A percentile compares a stretch with the other conserved stretches of the same genome.
Conservation (phyloP, 2,888 invertebrate genomes). For the Diarsia brunnea region DNA sequence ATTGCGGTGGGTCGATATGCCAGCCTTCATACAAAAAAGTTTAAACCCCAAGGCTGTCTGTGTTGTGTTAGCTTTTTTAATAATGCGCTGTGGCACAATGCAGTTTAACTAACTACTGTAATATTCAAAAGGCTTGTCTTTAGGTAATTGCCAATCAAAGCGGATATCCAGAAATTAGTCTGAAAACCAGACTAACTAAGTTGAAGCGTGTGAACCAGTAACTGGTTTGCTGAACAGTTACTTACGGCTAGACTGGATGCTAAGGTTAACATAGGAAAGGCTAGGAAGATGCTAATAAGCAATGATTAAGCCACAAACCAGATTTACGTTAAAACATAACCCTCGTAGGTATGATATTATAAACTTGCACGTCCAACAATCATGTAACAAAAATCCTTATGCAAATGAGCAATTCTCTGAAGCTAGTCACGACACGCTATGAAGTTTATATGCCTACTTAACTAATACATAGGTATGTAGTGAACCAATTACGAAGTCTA, state of each 20-base stretch:
- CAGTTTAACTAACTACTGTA: neutral
- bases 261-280: neutral
- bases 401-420: neutral
- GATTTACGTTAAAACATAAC: neutral
- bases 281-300: neutral
- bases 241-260: neutral
- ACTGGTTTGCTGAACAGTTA: neutral
- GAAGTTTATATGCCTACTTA: neutral
- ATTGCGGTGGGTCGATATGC: too few species aligned
- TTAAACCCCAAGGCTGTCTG: too few species aligned
- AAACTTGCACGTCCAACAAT: neutral
- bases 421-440: neutral
- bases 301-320: neutral
- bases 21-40: too few species aligned
- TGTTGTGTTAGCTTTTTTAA: too few species aligned
- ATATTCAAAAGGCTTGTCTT: neutral
- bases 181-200: neutral
- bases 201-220: neutral
- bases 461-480: neutral
- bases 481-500: constrained; percentile 23
- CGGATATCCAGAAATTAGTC: neutral
- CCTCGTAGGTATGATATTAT: neutral
- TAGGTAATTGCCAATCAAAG: neutral
- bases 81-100: neutral
- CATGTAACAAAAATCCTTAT: neutral